Conservation (phyloP, 1,140 invertebrate species). For the Drosophila triauraria region DNA sequence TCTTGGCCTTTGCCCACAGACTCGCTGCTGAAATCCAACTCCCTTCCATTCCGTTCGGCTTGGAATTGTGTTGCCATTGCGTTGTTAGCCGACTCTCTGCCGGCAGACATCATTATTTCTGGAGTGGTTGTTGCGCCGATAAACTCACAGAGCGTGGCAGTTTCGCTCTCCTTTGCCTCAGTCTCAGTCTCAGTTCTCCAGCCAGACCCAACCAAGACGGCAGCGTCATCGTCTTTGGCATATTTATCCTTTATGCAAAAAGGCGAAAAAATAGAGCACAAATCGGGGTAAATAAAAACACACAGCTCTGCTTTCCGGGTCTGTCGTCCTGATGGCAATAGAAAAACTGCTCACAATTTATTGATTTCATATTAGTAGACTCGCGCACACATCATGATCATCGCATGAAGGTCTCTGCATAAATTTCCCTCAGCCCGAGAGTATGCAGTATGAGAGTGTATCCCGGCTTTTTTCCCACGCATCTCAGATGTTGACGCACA, state of each 20-base stretch:
- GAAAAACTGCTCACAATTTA: conserved; percentile 73
- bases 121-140: conserved; percentile 71
- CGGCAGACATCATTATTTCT: conserved; percentile 78
- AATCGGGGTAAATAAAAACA: conserved; percentile 73
- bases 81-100: conserved; percentile 40
- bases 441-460: conserved; percentile 57
- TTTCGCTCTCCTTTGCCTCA: conserved; percentile 29
- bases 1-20: conserved; percentile 41
- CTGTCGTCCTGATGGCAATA: conserved; percentile 47
- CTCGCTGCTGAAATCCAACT: conserved; percentile 14
- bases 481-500: conserved; percentile 27
- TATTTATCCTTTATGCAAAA: conserved; percentile 77
- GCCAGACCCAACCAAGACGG: conserved; percentile 15
- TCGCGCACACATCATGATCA: conserved; percentile 33
- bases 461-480: conserved; percentile 24
- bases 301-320: conserved; percentile 26
- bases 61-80: conserved; percentile 31
- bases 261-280: conserved; percentile 59
- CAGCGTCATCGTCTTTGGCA: conserved; percentile 55
- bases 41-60: neutral
- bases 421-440: conserved; percentile 66
- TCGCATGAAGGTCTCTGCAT: conserved; percentile 44
- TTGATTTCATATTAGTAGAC: conserved; percentile 77
- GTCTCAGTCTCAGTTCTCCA: conserved; percentile 7
- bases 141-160: conserved; percentile 72